Conservation (phyloP, 2,113 vertebrate genomes). For the Danio rerio region DNA sequence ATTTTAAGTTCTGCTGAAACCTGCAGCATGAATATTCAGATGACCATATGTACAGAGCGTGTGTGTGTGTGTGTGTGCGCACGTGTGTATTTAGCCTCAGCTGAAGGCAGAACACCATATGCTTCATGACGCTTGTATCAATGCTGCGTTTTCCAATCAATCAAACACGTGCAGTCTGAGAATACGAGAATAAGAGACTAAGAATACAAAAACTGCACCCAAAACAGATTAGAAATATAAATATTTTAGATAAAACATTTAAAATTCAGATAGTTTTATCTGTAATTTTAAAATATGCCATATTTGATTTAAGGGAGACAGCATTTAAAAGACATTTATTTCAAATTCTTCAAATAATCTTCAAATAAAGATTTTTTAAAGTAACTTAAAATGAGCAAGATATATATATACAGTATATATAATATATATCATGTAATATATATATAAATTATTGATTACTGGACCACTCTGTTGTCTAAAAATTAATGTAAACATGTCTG, state of each 20-base stretch:
- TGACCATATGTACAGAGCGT: conserved; percentile 6
- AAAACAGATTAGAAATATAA: neutral
- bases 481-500: too few species aligned
- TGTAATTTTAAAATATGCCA: neutral
- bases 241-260: too few species aligned
- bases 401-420: too few species aligned
- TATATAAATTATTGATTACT: too few species aligned
- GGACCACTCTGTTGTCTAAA: too few species aligned
- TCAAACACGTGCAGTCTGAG: conserved; percentile 19
- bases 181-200: too few species aligned
- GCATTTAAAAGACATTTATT: too few species aligned
- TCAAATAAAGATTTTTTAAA: too few species aligned
- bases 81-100: conserved; percentile 16
- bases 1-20: neutral
- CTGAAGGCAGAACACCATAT: conserved; percentile 37
- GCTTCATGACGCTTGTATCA: conserved; percentile 20
- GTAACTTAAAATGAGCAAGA: too few species aligned
- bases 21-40: conserved; percentile 13
- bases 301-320: neutral
- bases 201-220: neutral
- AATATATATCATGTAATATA: too few species aligned
- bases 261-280: neutral
- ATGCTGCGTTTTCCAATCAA: conserved; percentile 27
- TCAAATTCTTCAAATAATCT: too few species aligned
- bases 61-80: neutral